Evolutionary conservation across 2,113 vertebrate species (phyloP), one percentile per base, ranked within the genome.

Genomic region (Polyodon spathula): DNA sequence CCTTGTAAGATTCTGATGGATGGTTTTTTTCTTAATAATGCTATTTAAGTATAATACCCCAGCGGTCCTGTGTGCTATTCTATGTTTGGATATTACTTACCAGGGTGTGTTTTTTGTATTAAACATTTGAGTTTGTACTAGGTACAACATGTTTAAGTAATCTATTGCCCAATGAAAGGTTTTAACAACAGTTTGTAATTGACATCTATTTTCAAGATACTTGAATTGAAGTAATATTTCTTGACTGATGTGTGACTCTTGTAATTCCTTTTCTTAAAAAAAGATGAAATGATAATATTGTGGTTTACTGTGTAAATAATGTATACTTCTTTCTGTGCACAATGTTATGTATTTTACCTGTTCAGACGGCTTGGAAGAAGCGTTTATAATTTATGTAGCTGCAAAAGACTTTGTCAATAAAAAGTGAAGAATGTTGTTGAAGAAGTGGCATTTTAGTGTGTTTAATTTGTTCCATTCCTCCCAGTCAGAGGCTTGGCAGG

Each of bases 61-160:
- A 54, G 3, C 5, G 10, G 53, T 27, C 16, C 53, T 11, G 12
- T 54, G n/a, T 54, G 4, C 16, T 54, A 68, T 53, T 56, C 72
- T 71, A 16, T 42, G 69, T 74, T 63, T 43, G 8, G 12, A 6
- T 60, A 15, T 58, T 73, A 71, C 60, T 57, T 16, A 60, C 50
- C 4, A 17, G 2, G 9, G 59, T 64, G 57, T 46, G 39, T 59
- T 15, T 60, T 75, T 6, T 37, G 59, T 64, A 55, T 46, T 43
- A 56, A 15, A 58, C 74, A 74, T 84, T 78, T 84, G 79, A 69
- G 67, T 80, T 78, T 80, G 72, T 79, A 85, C 68, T 67, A 74
- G 75, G 65, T 77, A 73, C 76, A 68, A 64, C 54, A 61, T 67
- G 56, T 55, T 69, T 63, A 66, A 38, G 68, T 80, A 77, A 50